phyloP scores from a whole-genome alignment of 2,797 vertebrate genomes.

The Propithecus deckenii region DNA sequence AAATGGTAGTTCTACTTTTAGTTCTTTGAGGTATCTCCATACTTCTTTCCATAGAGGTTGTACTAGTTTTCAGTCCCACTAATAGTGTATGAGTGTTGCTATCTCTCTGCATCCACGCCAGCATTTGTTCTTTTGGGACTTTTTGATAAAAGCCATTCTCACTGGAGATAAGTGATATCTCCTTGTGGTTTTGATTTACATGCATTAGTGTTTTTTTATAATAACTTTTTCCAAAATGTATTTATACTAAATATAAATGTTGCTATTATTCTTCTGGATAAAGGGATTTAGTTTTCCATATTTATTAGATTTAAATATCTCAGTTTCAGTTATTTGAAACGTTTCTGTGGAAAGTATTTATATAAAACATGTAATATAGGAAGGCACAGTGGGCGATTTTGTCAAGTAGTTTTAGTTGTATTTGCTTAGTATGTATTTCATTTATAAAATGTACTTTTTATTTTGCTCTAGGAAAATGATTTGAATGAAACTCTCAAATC shows the following conservation, averaged over 20 bases:
- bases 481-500: conserved; percentile 95
- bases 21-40: too few species aligned
- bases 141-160: too few species aligned
- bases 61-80: too few species aligned
- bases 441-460: conserved; percentile 38
- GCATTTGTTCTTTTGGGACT: too few species aligned
- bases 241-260: background rate
- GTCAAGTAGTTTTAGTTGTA: background rate
- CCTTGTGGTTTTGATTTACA: too few species aligned
- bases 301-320: background rate
- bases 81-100: too few species aligned
- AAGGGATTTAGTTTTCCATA: background rate
- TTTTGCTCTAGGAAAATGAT: conserved; percentile 91
- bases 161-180: too few species aligned
- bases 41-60: too few species aligned
- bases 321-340: background rate
- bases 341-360: background rate
- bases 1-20: too few species aligned
- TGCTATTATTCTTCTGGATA: background rate
- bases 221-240: background rate
- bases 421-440: conserved; percentile 23
- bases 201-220: background rate
- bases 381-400: background rate
- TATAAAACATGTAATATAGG: background rate
- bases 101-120: too few species aligned